Evolutionary conservation across 2,888 invertebrate species (phyloP), one percentile per base, ranked within the genome.

Genomic region (Tupiocoris notatus): DNA sequence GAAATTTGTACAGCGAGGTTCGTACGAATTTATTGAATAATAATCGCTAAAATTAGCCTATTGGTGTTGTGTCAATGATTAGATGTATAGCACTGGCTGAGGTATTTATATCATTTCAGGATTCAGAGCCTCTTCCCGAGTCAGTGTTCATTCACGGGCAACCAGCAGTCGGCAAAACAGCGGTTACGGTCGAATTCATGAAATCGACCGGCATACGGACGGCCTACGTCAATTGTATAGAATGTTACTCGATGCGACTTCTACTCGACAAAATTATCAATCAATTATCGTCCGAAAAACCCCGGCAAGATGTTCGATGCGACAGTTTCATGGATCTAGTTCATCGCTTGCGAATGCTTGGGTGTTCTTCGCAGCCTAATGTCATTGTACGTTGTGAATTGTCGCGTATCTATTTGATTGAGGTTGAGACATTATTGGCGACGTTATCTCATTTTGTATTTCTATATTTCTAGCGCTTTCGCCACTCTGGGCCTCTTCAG

Each of bases 151-250:
- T 94, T 73, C 91, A 90, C 83, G 95, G 95, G n/a, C 91, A 91
- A 83, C 89, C 92, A 80, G 91, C 92, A 9, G 92, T 92, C 21
- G 95, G 95, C 24, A 96, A 96, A 86, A 89, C 91, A n/a, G 83
- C 90, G 18, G 87, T 94, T 76, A 83, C 92, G 2, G 86, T 86
- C 71, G 85, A 87, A 9, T 84, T 92, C 12, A 83, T 95, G 1
- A 82, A 86, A 57, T 84, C 86, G 81, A 84, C 89, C 59, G 83
- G 88, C 20, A 61, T 89, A 79, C 88, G 87, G 83, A 85, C 88
- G 81, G 89, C 90, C 25, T 82, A 88, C 57, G 85, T 95, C 24
- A 92, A 94, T 85, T 92, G 94, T 82, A 88, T 94, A 6, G 95
- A 95, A 84, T 93, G 92, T 83, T 92, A 92, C 83, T 88, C 90